These are phyloP conservation scores for Hippocampus zosterae DNA, from an alignment of 2,113 vertebrate species.

Conservation along the genomic window DNA sequence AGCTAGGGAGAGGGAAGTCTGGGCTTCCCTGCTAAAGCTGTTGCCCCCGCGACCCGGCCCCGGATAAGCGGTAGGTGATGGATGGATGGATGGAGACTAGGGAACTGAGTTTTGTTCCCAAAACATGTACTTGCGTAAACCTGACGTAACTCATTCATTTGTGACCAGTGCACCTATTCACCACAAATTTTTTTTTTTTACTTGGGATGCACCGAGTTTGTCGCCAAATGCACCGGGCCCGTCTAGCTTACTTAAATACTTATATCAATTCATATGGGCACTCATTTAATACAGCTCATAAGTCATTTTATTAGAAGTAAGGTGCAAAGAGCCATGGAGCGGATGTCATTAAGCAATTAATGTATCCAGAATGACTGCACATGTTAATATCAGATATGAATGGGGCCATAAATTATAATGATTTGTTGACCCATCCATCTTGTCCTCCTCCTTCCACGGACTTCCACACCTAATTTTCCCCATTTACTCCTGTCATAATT, in stretches of 20 bases:
- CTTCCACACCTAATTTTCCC: slow-evolving; percentile 1
- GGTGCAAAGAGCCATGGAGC: slow-evolving; percentile 1
- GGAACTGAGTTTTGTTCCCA: background rate
- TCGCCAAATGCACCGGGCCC: background rate
- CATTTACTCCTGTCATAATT: slow-evolving; percentile 8
- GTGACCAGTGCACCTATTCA: background rate
- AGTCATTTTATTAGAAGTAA: slow-evolving; percentile 9
- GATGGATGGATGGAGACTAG: too few relatives aligned
- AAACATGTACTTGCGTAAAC: background rate
- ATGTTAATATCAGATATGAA: slow-evolving; percentile 5
- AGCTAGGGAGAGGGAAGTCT: too few relatives aligned
- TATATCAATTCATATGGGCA: slow-evolving; percentile 1
- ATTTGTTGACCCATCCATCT: slow-evolving; percentile 10
- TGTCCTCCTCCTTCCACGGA: background rate
- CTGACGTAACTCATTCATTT: background rate
- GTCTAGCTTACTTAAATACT: background rate
- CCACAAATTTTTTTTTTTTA: background rate
- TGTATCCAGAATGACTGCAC: background rate
- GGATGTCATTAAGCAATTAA: slow-evolving; percentile 5
- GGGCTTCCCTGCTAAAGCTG: too few relatives aligned
- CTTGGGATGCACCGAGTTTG: background rate
- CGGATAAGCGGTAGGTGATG: too few relatives aligned
- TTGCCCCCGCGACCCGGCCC: too few relatives aligned
- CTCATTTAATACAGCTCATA: slow-evolving; percentile 2
- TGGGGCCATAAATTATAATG: slow-evolving; percentile 10